Evolutionary conservation across 2,797 vertebrate species (phyloP).

Genomic region (Microhierax caerulescens): DNA sequence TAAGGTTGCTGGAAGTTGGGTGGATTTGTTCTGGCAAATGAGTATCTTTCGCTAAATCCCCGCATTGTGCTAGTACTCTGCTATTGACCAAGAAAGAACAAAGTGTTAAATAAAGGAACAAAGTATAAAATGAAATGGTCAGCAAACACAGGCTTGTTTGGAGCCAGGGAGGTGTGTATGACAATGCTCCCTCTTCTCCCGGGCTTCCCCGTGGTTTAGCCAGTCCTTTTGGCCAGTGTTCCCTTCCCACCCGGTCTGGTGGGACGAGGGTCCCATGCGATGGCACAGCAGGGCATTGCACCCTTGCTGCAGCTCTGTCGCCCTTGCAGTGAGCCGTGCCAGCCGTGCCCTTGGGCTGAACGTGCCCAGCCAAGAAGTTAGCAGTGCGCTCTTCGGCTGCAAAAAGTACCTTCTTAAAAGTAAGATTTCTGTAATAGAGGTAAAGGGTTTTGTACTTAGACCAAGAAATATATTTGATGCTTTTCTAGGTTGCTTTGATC

Average conservation of each 20-base stretch:
- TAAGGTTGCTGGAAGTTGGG: not conserved
- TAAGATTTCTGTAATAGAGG: not conserved
- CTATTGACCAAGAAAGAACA: not conserved
- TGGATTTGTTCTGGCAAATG: not conserved
- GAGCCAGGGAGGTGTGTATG: not conserved
- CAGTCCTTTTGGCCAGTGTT: not conserved
- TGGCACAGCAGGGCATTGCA: fast-evolving
- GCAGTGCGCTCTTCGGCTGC: not conserved
- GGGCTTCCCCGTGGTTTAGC: fast-evolving
- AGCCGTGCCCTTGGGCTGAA: not conserved
- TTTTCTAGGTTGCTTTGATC: not conserved
- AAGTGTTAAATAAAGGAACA: not conserved
- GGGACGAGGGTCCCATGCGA: fast-evolving
- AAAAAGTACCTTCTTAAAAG: not conserved
- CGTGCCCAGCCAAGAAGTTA: not conserved
- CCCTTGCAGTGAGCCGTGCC: fast-evolving
- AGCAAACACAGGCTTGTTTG: not conserved
- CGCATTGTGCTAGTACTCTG: not conserved
- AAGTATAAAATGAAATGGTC: not conserved
- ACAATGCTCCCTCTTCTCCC: not conserved
- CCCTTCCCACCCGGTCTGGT: fast-evolving
- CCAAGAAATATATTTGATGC: not conserved
- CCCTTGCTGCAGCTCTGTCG: fast-evolving
- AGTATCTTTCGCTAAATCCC: not conserved
- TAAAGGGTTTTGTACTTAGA: not conserved